phyloP scores from a whole-genome alignment of 2,888 invertebrate species.

The Platypus cylindrus region DNA sequence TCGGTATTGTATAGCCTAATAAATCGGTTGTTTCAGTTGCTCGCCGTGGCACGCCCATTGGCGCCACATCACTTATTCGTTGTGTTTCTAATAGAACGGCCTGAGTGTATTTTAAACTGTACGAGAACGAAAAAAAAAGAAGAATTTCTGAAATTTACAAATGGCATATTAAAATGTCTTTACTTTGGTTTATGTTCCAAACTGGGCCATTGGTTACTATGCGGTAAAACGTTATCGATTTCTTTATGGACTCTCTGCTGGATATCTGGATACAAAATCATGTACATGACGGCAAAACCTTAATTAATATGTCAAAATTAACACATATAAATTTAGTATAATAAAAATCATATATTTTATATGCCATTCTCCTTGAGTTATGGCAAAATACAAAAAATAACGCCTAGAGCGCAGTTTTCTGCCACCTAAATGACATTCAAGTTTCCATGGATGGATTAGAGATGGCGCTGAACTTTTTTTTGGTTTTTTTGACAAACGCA shows the following conservation, averaged over 20 bases:
- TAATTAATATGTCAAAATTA: constrained; percentile 1
- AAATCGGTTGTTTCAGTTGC: constrained; percentile 34
- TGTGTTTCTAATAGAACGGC: constrained; percentile 41
- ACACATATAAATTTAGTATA: too few species aligned
- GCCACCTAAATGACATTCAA: too few species aligned
- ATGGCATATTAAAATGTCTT: constrained; percentile 4
- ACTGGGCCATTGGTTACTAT: constrained; percentile 40
- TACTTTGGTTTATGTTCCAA: constrained; percentile 44
- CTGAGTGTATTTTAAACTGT: constrained; percentile 33
- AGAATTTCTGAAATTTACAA: constrained; percentile 3
- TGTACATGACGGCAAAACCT: constrained; percentile 45
- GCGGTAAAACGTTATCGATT: constrained; percentile 46
- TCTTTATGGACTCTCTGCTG: constrained; percentile 46
- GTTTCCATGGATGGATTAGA: too few species aligned
- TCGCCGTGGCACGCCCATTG: constrained; percentile 42
- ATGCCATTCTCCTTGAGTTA: too few species aligned
- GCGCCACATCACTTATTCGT: constrained; percentile 38
- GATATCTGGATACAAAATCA: constrained; percentile 44
- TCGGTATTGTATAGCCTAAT: constrained; percentile 38
- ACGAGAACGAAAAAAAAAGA: neutral
- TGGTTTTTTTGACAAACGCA: too few species aligned
- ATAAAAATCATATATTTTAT: too few species aligned
- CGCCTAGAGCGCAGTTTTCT: too few species aligned
- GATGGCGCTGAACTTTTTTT: too few species aligned
- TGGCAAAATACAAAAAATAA: too few species aligned